Conservation (phyloP, 2,888 invertebrate species). For the Brachynemurus nebulosus region DNA sequence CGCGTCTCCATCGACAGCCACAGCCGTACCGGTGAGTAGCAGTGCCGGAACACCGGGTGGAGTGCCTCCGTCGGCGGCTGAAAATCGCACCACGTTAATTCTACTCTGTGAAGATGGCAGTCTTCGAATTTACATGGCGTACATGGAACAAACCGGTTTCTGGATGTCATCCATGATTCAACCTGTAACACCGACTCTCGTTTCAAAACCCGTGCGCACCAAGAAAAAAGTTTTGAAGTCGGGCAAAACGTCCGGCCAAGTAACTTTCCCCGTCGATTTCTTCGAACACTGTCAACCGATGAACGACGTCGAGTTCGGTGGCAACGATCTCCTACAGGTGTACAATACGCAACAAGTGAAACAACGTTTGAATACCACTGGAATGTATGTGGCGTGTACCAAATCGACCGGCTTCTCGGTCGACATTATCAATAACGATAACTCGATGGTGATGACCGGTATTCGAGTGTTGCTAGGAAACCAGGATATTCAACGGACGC, state of each 20-base stretch:
- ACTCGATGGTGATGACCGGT: conserved; percentile 80
- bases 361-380: conserved; percentile 70
- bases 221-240: conserved; percentile 44
- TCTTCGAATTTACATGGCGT: conserved; percentile 84
- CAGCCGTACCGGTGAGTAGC: neutral
- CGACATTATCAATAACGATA: conserved; percentile 77
- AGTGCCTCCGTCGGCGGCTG: conserved; percentile 36
- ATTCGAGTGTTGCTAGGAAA: conserved; percentile 74
- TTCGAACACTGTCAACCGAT: conserved; percentile 89
- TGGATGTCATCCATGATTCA: conserved; percentile 55
- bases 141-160: conserved; percentile 62
- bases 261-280: conserved; percentile 87
- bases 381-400: conserved; percentile 86
- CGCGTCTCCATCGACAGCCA: conserved; percentile 34
- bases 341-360: conserved; percentile 91
- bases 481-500: conserved; percentile 65
- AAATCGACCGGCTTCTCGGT: conserved; percentile 80
- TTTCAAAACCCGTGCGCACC: conserved; percentile 35
- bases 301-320: conserved; percentile 89
- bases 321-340: conserved; percentile 86
- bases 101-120: conserved; percentile 94
- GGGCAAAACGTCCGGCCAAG: conserved; percentile 47
- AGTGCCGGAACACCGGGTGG: neutral
- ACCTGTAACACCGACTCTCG: conserved; percentile 32
- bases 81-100: conserved; percentile 80